Base-by-base conservation (phyloP, 1,140 invertebrate species). In the Drosophila novamexicana region DNA sequence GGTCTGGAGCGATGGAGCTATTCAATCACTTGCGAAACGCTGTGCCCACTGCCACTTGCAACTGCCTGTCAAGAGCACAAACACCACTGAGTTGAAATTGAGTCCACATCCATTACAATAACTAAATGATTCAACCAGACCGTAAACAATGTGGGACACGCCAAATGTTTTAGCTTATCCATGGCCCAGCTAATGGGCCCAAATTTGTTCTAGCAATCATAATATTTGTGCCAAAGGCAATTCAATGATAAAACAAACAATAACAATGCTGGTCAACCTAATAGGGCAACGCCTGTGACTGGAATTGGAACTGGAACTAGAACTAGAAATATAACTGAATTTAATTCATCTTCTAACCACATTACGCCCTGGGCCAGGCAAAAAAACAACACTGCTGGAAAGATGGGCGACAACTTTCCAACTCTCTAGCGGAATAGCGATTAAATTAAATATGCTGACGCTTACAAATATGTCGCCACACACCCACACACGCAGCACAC, bases 371-470 rank as follows among this genome's bases (percentile, higher is more conserved):
- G 57, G 39, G 47, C 8, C 44, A 45, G 9, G 18, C 18, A 22
- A 22, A 18, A 4, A 16, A 49, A 49, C 4, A 49, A 49, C 22
- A 49, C 18, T 29, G 16, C 3, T 10, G 7, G 16, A 2, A 9
- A 34, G 2, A 12, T 40, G 8, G 16, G 16, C 39, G 53, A 57
- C 61, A 65, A 71, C 64, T 50, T 9, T 18, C 39, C n/a, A 22
- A 32, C 12, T 63, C 58, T 39, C 54, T 18, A 52, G 42, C 34
- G 69, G 16, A 6, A 40, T 18, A 22, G 70, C 70, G 70, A 73
- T 73, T 73, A 73, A 73, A 73, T 67, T 73, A 73, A 73, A 73
- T 73, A 73, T 73, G 70, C 70, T 67, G 69, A 67, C 54, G 69
- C 54, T 49, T 67, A 36, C 45, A 67, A 58, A 57, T 67, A 42